Base-by-base conservation (phyloP, 1,140 invertebrate species). In the Pemphigus obesinymphae region DNA sequence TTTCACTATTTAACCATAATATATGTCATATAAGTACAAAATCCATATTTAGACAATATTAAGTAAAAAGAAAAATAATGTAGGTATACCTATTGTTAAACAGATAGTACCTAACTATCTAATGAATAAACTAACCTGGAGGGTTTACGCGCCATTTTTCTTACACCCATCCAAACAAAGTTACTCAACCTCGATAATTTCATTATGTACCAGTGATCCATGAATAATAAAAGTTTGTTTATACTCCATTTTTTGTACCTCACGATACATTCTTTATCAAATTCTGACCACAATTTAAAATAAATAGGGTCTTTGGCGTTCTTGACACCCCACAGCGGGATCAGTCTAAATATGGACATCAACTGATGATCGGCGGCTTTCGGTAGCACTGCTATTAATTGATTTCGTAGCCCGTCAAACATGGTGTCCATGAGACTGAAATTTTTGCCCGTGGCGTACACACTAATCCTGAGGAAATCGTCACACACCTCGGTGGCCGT, bases 181-280 rank as follows among this genome's bases (percentile, higher is more conserved):
- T 80, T 61, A 17, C 55, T 80, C 8, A 80, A 10, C 26, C 37
- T 40, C 4, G 53, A 58, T 37, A 63, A 10, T 1, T 7, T 61
- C 37, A 58, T 37, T 1, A 55, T 40, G 23, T 78, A 78, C 75
- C 75, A 78, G n/a, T 78, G 34, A 17, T 80, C 76, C 76, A 80
- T 63, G 17, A 26, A 80, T 15, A 80, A 11, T 5, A 80, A n/a
- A 7, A 50, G n/a, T 20, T 80, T 80, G 23, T 80, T 63, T 1
- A 80, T 26, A 13, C n/a, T 26, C 76, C 76, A 63, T 6, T 31
- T 43, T 26, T 26, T 63, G 10, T 61, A 40, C 15, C 76, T 58
- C 0, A 45, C 37, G 7, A 63, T 29, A 1, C 76, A 80, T 17
- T 80, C 37, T n/a, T n/a, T 43, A 17, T 80, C 76, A 7, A 63